These are phyloP conservation scores for Cacajao melanocephalus DNA, from an alignment of 2,797 vertebrate species.

Conservation along the genomic window DNA sequence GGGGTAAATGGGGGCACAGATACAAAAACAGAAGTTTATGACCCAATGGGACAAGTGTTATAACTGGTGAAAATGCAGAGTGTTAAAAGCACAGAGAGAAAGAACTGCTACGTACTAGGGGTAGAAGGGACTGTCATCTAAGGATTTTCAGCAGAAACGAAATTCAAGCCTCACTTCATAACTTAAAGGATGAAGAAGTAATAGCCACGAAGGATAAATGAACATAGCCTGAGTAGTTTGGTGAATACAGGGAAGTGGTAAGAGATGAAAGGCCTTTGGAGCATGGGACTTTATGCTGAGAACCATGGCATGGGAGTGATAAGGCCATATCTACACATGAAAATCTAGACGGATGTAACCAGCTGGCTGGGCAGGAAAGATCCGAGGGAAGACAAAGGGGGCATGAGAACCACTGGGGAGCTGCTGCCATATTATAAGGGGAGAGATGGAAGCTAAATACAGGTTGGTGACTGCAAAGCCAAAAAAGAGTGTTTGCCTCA, in stretches of 20 bases:
- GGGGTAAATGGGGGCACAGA: accelerated
- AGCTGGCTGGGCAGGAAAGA: neutral
- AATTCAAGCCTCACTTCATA: neutral
- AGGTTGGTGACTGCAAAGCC: neutral
- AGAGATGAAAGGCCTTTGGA: neutral
- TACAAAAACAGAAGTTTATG: neutral
- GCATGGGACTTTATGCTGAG: neutral
- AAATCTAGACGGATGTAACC: too few species aligned
- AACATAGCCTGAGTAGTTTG: neutral
- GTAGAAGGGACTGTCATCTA: too few species aligned
- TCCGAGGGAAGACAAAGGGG: neutral
- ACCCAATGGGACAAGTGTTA: neutral
- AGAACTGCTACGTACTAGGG: neutral
- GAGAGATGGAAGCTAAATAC: neutral
- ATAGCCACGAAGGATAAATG: neutral
- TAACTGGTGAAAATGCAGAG: neutral
- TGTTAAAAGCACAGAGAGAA: neutral
- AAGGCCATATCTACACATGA: accelerated
- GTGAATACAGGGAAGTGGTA: neutral
- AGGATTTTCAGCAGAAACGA: neutral
- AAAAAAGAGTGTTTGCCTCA: neutral
- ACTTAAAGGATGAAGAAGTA: neutral
- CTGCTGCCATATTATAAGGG: neutral
- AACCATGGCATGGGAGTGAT: accelerated
- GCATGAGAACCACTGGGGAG: accelerated